phyloP scores from a whole-genome alignment of 2,113 vertebrate genomes.

The Anas platyrhynchos region DNA sequence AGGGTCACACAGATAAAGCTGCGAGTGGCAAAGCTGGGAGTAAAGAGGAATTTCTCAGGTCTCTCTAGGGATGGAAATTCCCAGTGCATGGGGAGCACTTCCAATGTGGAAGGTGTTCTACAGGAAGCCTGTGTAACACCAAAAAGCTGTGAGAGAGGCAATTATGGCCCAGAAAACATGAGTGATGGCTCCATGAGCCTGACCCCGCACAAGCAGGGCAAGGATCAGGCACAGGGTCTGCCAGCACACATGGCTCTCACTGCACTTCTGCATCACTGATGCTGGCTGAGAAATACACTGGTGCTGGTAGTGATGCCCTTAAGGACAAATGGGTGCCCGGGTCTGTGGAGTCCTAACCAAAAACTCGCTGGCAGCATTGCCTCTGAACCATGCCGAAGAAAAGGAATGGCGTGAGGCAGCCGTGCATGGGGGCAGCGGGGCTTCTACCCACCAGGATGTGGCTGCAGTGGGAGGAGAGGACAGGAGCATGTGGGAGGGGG shows the following conservation, averaged over 20 bases:
- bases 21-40: not conserved
- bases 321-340: not conserved
- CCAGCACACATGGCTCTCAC: fast-evolving
- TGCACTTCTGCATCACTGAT: not conserved
- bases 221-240: not conserved
- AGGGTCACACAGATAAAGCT: not conserved
- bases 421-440: fast-evolving
- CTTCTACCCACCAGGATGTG: not conserved
- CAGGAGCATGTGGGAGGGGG: not conserved
- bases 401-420: not conserved
- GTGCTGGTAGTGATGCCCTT: not conserved
- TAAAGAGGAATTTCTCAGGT: not conserved
- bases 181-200: not conserved
- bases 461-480: not conserved
- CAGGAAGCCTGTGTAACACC: not conserved
- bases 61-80: not conserved
- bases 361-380: not conserved
- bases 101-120: not conserved
- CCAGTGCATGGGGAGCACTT: not conserved
- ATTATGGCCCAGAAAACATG: not conserved
- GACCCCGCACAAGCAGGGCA: not conserved
- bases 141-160: not conserved
- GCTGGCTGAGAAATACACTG: not conserved
- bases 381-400: fast-evolving
- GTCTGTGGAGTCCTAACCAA: not conserved